These are phyloP conservation scores for Spheniscus mendiculus DNA, from an alignment of 2,113 vertebrate genomes.

Conservation along the genomic window DNA sequence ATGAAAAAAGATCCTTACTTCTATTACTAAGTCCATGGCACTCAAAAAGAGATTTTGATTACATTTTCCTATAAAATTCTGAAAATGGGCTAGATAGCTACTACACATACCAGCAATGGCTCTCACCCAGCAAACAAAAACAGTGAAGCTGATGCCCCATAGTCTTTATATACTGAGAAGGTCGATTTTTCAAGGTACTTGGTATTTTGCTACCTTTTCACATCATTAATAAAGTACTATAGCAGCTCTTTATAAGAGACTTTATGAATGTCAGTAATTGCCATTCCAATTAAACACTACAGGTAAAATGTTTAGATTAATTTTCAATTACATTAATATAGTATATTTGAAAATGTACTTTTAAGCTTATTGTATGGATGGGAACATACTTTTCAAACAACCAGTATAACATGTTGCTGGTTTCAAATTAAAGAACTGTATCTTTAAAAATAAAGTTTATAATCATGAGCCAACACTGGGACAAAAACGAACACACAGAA, in stretches of 20 bases:
- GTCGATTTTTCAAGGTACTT: background rate
- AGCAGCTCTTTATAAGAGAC: background rate
- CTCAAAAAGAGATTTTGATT: background rate
- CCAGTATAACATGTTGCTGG: fast-evolving
- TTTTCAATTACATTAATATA: background rate
- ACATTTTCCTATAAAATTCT: background rate
- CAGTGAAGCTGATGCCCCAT: no score
- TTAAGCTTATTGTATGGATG: background rate
- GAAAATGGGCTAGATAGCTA: background rate
- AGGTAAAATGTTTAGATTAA: background rate
- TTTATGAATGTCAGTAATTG: background rate
- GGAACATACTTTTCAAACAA: background rate
- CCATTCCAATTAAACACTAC: background rate
- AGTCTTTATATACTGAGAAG: background rate
- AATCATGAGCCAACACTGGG: background rate
- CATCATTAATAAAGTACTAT: background rate
- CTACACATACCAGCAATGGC: no score
- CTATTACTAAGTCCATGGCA: background rate
- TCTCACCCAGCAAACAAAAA: no score
- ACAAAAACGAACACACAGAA: background rate
- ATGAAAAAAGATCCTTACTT: background rate
- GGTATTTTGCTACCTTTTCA: background rate
- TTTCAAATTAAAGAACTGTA: background rate
- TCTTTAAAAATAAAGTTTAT: background rate
- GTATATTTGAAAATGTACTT: background rate